These are phyloP conservation scores for Diorhabda elongata DNA, from an alignment of 1,140 invertebrate species.

Conservation along the genomic window DNA sequence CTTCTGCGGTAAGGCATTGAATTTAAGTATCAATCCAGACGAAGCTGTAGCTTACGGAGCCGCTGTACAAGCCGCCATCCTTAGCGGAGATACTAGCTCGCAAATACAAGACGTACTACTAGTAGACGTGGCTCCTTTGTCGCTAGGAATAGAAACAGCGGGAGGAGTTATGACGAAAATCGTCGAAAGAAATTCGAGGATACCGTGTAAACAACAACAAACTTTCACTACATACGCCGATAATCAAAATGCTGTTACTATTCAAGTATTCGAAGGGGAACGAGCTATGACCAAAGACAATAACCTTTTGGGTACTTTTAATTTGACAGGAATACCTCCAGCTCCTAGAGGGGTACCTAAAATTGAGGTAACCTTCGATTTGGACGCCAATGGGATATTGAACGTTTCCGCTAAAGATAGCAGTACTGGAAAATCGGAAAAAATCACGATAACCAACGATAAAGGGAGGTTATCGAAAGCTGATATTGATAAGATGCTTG, in stretches of 20 bases:
- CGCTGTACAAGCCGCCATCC: constrained; percentile 73
- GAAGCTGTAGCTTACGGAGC: constrained; percentile 71
- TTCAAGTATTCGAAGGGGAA: constrained; percentile 53
- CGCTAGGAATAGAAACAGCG: constrained; percentile 67
- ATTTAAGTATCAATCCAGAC: constrained; percentile 75
- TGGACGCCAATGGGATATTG: constrained; percentile 77
- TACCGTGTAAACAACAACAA: constrained; percentile 66
- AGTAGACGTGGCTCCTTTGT: constrained; percentile 68
- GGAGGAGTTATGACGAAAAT: constrained; percentile 64
- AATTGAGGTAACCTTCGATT: constrained; percentile 80
- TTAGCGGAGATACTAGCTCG: constrained; percentile 64
- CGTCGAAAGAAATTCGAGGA: constrained; percentile 64
- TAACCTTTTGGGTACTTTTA: constrained; percentile 56
- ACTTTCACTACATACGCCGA: constrained; percentile 62
- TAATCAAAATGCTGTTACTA: constrained; percentile 71
- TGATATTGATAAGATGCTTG: constrained; percentile 89
- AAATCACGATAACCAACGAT: constrained; percentile 87
- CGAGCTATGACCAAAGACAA: constrained; percentile 45
- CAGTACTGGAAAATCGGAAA: constrained; percentile 71
- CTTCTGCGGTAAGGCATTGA: constrained; percentile 61
- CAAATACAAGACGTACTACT: constrained; percentile 72
- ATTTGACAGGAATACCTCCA: constrained; percentile 61
- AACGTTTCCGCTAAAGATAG: constrained; percentile 76
- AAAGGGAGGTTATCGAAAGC: constrained; percentile 85
- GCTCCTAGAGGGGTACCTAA: constrained; percentile 88